phyloP scores from a whole-genome alignment of 2,888 invertebrate genomes.

The Linnaemya tessellans region DNA sequence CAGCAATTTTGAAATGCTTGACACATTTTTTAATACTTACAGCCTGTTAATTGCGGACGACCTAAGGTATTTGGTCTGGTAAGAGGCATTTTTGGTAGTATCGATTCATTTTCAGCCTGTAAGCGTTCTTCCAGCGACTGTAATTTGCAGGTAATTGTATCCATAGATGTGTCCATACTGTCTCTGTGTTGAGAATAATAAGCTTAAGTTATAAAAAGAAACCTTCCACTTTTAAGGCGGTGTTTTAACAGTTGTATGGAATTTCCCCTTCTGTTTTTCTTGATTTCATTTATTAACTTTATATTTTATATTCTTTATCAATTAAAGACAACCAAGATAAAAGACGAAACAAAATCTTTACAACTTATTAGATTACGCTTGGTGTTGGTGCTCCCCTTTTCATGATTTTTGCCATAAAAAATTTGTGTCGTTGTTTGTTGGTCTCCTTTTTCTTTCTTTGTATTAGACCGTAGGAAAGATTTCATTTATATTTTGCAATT shows the following conservation, averaged over 20 bases:
- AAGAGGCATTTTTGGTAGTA: slow-evolving; percentile 77
- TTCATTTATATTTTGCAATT: neutral
- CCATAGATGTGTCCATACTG: slow-evolving; percentile 62
- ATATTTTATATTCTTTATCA: neutral
- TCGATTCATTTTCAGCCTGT: slow-evolving; percentile 84
- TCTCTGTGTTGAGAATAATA: neutral
- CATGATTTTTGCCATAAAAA: slow-evolving; percentile 23
- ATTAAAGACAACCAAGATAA: neutral
- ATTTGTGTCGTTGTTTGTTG: slow-evolving; percentile 55
- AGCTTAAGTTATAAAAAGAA: slow-evolving; percentile 12
- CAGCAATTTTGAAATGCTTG: neutral
- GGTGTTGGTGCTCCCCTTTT: slow-evolving; percentile 57
- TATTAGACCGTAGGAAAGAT: slow-evolving; percentile 51
- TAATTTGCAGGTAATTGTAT: slow-evolving; percentile 85
- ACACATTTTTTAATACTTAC: slow-evolving; percentile 57
- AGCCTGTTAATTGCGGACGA: slow-evolving; percentile 68
- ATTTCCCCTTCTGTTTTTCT: slow-evolving; percentile 1
- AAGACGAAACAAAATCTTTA: slow-evolving; percentile 39
- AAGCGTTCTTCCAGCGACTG: slow-evolving; percentile 92
- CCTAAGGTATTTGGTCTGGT: slow-evolving; percentile 78
- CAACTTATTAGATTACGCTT: slow-evolving; percentile 44
- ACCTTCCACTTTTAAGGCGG: slow-evolving; percentile 57
- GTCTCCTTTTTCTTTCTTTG: slow-evolving; percentile 58
- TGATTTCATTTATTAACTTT: slow-evolving; percentile 37
- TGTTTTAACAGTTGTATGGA: slow-evolving; percentile 13